phyloP scores from a whole-genome alignment of 2,113 vertebrate species.

The Callaeas wilsoni region DNA sequence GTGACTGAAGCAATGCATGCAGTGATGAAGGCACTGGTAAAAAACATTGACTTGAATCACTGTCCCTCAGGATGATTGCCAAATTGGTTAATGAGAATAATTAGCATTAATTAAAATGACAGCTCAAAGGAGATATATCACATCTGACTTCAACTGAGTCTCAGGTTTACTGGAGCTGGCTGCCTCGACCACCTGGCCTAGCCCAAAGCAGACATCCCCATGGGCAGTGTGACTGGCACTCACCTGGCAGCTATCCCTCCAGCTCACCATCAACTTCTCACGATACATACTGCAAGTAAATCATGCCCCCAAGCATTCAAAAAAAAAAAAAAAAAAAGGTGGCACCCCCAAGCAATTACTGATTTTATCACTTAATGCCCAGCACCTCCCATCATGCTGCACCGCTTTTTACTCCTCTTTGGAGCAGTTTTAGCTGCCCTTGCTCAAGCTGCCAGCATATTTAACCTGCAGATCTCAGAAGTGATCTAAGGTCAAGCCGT shows the following conservation, averaged over 20 bases:
- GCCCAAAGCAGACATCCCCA: neutral
- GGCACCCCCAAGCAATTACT: neutral
- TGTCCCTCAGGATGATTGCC: neutral
- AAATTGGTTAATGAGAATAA: neutral
- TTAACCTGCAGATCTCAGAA: neutral
- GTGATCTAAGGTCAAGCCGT: neutral
- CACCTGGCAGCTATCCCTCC: neutral
- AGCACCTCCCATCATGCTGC: neutral
- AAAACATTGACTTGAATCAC: neutral
- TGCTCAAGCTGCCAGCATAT: neutral
- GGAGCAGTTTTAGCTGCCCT: neutral
- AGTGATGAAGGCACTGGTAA: neutral
- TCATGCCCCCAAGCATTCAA: neutral
- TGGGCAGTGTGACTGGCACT: rapidly evolving
- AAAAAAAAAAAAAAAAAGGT: too few relatives aligned
- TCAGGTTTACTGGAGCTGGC: neutral
- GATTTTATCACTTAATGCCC: neutral
- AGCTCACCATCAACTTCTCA: neutral
- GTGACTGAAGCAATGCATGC: neutral
- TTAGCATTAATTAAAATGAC: conserved; percentile 7
- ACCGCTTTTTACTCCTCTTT: neutral
- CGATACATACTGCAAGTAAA: neutral
- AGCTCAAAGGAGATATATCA: neutral
- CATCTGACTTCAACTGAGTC: neutral
- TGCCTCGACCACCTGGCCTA: neutral